These are phyloP conservation scores for Morus bassanus DNA, from an alignment of 2,797 vertebrate genomes.

Conservation along the genomic window DNA sequence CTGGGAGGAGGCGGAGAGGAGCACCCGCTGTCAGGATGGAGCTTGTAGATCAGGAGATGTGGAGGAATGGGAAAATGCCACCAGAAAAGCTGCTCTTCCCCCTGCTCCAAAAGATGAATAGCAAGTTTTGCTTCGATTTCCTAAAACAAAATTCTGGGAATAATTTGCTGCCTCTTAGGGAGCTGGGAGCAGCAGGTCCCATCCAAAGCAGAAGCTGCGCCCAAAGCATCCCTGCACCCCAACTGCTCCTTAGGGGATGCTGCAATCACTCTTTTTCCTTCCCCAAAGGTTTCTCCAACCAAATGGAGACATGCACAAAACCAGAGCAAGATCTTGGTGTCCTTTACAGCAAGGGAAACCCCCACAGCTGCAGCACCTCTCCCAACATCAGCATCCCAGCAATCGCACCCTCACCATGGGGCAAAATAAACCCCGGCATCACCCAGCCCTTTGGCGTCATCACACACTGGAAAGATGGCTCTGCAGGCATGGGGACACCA, in stretches of 20 bases:
- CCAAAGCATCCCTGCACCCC: neutral
- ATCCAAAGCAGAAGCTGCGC: neutral
- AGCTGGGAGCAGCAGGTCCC: neutral
- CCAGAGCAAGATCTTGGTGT: neutral
- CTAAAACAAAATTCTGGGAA: neutral
- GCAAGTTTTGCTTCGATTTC: neutral
- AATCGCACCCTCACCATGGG: fast-evolving
- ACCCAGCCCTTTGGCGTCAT: neutral
- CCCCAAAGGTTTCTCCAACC: neutral
- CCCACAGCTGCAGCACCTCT: fast-evolving
- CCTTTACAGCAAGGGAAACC: neutral
- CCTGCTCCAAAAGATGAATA: fast-evolving
- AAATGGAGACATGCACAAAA: fast-evolving
- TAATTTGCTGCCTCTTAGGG: fast-evolving
- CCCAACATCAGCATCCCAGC: neutral
- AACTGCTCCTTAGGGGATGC: neutral
- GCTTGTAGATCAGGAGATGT: neutral
- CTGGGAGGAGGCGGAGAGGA: neutral
- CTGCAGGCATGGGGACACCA: fast-evolving
- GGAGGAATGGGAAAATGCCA: neutral
- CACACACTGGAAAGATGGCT: fast-evolving
- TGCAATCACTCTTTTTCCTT: fast-evolving
- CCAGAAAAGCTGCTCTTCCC: neutral
- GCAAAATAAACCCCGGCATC: fast-evolving
- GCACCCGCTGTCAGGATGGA: fast-evolving